phyloP scores from a whole-genome alignment of 2,888 invertebrate species.

The Pseudolycoriella hygida region DNA sequence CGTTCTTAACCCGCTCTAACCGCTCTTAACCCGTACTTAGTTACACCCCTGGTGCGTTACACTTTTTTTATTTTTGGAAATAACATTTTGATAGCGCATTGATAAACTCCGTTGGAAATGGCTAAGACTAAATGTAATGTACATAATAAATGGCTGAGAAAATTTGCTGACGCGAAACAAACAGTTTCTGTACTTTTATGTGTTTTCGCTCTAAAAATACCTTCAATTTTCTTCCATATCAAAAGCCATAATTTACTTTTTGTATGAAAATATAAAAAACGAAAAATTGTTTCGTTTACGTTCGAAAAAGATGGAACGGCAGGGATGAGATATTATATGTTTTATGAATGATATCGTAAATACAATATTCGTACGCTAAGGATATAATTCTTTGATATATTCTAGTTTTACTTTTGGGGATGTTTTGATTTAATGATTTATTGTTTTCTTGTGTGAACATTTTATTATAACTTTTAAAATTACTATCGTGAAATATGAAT shows the following conservation, averaged over 20 bases:
- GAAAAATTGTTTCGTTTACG: neutral
- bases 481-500: too few species aligned
- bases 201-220: neutral
- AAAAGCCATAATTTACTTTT: neutral
- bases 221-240: too few species aligned
- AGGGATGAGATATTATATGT: neutral
- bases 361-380: too few species aligned
- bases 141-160: neutral
- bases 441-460: too few species aligned
- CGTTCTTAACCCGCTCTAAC: too few species aligned
- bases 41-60: too few species aligned
- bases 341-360: neutral
- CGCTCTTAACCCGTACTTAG: too few species aligned
- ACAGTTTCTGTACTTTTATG: constrained; percentile 1
- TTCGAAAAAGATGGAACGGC: neutral
- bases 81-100: neutral
- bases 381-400: too few species aligned
- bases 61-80: neutral
- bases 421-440: too few species aligned
- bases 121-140: neutral
- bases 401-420: too few species aligned
- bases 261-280: neutral
- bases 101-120: neutral
- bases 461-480: too few species aligned
- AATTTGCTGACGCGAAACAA: constrained; percentile 3